Percentiles rank a stretch among this genome's conserved stretches.
Evolutionary conservation across 2,797 vertebrate species (phyloP).

Genomic region (Acestrorhynchus altus): DNA sequence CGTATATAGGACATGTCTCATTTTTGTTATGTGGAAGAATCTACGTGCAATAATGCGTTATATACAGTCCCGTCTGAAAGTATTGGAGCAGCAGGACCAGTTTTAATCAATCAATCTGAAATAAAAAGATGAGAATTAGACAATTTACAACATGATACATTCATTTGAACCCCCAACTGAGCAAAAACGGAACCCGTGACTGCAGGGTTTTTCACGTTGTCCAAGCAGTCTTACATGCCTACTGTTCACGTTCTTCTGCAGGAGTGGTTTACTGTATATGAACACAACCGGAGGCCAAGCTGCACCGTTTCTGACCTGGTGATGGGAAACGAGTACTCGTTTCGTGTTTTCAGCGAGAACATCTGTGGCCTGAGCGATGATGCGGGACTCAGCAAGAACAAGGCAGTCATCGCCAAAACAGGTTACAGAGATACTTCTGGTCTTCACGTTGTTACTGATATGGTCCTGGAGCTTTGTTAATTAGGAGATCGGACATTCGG

Average conservation of each 20-base stretch:
- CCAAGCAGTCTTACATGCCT: too few relatives aligned
- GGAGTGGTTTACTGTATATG: slow-evolving; percentile 91
- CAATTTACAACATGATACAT: too few relatives aligned
- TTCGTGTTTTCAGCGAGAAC: slow-evolving; percentile 87
- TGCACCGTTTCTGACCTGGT: slow-evolving; percentile 90
- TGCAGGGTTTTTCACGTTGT: too few relatives aligned
- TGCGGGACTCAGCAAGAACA: slow-evolving; percentile 84
- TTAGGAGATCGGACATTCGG: too few relatives aligned
- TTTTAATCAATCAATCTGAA: too few relatives aligned
- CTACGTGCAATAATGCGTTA: too few relatives aligned
- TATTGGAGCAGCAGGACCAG: too few relatives aligned
- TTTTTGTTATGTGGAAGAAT: too few relatives aligned
- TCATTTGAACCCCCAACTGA: too few relatives aligned
- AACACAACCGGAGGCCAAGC: slow-evolving; percentile 85
- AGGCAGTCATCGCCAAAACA: slow-evolving; percentile 83
- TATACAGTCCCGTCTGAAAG: too few relatives aligned
- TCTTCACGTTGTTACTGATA: not conserved
- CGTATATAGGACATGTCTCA: not conserved
- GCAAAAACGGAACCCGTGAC: too few relatives aligned
- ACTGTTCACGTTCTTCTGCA: slow-evolving; percentile 59
- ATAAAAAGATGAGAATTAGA: too few relatives aligned
- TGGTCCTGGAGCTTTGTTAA: not conserved
- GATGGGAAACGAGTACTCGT: slow-evolving; percentile 90
- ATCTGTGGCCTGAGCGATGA: slow-evolving; percentile 87
- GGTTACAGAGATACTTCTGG: slow-evolving; percentile 67